Conservation (phyloP, 2,888 invertebrate species). For the Aspidapion aeneum region DNA sequence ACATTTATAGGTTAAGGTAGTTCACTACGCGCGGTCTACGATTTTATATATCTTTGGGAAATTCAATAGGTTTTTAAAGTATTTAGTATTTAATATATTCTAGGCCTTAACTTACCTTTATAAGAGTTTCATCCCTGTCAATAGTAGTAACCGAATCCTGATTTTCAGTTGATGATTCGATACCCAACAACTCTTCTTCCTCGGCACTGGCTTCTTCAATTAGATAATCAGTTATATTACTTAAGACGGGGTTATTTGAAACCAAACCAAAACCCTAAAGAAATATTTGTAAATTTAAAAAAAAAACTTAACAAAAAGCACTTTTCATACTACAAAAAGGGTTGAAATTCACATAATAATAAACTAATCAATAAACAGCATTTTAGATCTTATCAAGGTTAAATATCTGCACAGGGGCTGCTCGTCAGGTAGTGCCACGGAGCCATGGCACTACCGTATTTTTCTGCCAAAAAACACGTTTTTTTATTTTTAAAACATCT, state of each 20-base stretch:
- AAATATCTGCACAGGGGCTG: no score
- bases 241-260: slow-evolving; percentile 88
- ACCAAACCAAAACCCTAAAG: slow-evolving; percentile 64
- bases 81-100: no score
- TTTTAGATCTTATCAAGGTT: no score
- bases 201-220: slow-evolving; percentile 99
- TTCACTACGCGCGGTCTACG: no score
- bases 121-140: slow-evolving; percentile 68
- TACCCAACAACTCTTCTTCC: slow-evolving; percentile 89
- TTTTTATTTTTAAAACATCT: no score
- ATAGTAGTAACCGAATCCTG: slow-evolving; percentile 51
- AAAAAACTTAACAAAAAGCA: slow-evolving; percentile 8
- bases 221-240: slow-evolving; percentile 95
- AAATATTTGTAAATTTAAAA: no score
- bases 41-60: no score
- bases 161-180: slow-evolving; percentile 52
- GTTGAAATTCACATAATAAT: background rate
- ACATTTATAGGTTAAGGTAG: no score
- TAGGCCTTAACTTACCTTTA: slow-evolving; percentile 9
- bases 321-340: slow-evolving; percentile 5
- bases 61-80: no score
- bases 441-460: no score
- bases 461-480: no score
- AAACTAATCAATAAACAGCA: slow-evolving; percentile 7
- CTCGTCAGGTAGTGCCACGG: no score